Percentiles rank a stretch among this genome's conserved stretches.
phyloP scores from a whole-genome alignment of 2,888 invertebrate genomes.

The Papilio gigon region DNA sequence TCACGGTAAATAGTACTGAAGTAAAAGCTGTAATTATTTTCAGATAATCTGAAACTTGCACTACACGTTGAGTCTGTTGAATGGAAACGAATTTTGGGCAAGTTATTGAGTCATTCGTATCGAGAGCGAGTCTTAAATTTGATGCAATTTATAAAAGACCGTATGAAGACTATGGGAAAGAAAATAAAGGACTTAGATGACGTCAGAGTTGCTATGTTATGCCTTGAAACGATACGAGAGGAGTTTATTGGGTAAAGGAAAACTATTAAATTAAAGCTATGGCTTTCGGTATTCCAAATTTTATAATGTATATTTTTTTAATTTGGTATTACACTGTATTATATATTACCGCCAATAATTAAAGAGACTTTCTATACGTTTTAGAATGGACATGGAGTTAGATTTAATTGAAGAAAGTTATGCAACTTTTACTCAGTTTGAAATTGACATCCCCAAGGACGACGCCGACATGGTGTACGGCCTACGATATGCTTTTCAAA shows the following conservation, averaged over 20 bases:
- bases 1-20: not conserved
- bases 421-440: conserved; percentile 85
- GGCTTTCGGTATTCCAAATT: no score
- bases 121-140: conserved; percentile 86
- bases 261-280: conserved; percentile 18
- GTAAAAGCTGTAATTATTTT: conserved; percentile 43
- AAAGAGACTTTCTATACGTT: conserved; percentile 35
- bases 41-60: conserved; percentile 85
- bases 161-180: conserved; percentile 86
- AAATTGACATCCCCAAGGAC: conserved; percentile 87
- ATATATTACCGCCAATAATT: not conserved
- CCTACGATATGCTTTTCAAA: conserved; percentile 88
- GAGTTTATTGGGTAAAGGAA: conserved; percentile 85
- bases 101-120: conserved; percentile 85
- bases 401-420: conserved; percentile 91
- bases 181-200: conserved; percentile 90
- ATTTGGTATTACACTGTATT: not conserved
- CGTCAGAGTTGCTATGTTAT: conserved; percentile 90
- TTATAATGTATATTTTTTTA: not conserved
- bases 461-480: conserved; percentile 91
- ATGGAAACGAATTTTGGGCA: conserved; percentile 90
- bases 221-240: conserved; percentile 88
- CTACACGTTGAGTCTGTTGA: conserved; percentile 88
- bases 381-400: conserved; percentile 88
- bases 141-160: conserved; percentile 89